These are phyloP conservation scores for Hydroisotoma schaefferi DNA, from an alignment of 2,888 invertebrate species.

Conservation along the genomic window DNA sequence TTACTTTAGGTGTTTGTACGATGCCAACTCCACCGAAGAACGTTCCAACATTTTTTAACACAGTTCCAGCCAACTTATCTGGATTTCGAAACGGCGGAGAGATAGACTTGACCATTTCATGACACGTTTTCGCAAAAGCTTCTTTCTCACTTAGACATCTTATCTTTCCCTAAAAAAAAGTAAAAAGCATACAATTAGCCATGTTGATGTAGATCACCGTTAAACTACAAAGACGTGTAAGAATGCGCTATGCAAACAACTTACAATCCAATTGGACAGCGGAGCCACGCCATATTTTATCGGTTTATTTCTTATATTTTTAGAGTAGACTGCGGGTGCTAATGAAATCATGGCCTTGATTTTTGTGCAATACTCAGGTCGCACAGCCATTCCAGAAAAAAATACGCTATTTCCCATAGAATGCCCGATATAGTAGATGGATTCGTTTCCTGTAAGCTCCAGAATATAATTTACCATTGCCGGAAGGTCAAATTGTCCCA, in stretches of 20 bases:
- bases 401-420: slow-evolving; percentile 4
- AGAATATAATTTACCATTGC: neutral
- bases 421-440: neutral
- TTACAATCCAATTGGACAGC: neutral
- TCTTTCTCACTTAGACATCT: neutral
- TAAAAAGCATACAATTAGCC: neutral
- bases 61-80: neutral
- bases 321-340: slow-evolving; percentile 2
- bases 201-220: neutral
- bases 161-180: neutral
- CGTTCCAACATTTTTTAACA: neutral
- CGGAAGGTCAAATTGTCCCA: neutral
- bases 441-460: neutral
- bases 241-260: neutral
- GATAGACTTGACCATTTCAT: neutral
- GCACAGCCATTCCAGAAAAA: neutral
- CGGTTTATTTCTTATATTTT: neutral
- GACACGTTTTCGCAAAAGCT: neutral
- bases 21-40: neutral
- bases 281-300: neutral
- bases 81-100: neutral
- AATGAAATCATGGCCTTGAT: slow-evolving; percentile 8
- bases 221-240: neutral
- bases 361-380: slow-evolving; percentile 1
- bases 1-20: neutral